Evolutionary conservation across 2,113 vertebrate genomes (phyloP).

Genomic region (Chlamydotis undulata): DNA sequence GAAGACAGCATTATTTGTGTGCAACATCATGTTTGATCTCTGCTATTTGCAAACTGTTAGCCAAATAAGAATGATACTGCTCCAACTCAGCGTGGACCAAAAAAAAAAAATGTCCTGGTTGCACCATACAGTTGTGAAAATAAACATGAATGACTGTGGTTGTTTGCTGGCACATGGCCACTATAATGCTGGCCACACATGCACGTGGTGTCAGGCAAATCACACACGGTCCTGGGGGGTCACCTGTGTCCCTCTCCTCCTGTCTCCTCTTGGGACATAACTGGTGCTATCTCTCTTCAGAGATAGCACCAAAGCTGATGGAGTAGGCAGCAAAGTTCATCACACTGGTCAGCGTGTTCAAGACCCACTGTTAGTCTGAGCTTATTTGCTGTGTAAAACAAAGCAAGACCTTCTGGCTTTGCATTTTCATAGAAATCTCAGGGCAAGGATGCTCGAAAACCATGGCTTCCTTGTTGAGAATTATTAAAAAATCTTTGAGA

Average conservation of each 20-base stretch:
- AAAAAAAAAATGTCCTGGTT: neutral
- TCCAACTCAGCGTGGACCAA: neutral
- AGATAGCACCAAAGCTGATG: neutral
- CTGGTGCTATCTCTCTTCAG: neutral
- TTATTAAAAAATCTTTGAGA: neutral
- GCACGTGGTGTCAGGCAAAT: neutral
- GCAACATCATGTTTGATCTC: neutral
- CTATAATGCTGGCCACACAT: neutral
- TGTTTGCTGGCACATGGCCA: neutral
- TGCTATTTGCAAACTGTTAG: neutral
- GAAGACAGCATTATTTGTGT: too few relatives aligned
- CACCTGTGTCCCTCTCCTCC: neutral
- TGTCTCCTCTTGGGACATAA: neutral
- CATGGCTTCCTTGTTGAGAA: neutral
- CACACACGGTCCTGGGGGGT: rapidly evolving
- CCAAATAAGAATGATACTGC: neutral
- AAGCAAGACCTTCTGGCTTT: neutral
- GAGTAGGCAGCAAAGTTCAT: neutral
- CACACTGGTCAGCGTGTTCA: neutral
- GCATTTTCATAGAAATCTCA: neutral
- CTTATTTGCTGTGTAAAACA: neutral
- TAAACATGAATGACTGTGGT: neutral
- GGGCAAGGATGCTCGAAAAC: neutral
- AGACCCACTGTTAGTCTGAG: neutral
- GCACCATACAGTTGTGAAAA: neutral